Evolutionary conservation across 2,888 invertebrate genomes (phyloP).

Genomic region (Phortica magna): DNA sequence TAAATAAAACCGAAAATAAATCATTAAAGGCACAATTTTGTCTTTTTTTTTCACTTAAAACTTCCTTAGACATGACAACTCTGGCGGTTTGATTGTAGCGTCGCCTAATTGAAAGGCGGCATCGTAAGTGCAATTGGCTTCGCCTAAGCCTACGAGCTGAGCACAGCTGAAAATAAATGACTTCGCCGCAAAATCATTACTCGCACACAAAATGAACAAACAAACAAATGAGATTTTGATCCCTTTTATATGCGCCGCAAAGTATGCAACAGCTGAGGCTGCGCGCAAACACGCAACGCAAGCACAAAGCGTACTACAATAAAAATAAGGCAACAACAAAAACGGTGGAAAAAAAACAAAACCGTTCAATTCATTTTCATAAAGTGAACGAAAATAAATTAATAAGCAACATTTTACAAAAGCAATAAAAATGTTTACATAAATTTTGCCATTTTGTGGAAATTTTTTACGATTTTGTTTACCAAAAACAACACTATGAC

Average conservation of each 20-base stretch:
- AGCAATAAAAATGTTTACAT: too few relatives aligned
- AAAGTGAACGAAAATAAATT: too few relatives aligned
- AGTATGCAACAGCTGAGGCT: conserved; percentile 28
- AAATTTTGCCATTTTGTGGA: too few relatives aligned
- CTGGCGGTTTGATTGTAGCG: not conserved
- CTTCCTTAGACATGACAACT: not conserved
- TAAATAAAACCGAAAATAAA: conserved; percentile 8
- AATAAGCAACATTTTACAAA: too few relatives aligned
- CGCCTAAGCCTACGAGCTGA: not conserved
- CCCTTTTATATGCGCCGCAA: conserved; percentile 51
- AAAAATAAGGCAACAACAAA: too few relatives aligned
- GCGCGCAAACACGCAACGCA: not conserved
- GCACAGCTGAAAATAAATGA: conserved; percentile 3
- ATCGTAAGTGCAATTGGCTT: not conserved
- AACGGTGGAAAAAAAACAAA: too few relatives aligned
- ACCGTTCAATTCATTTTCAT: too few relatives aligned
- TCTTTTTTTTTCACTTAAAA: conserved; percentile 2
- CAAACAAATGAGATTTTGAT: conserved; percentile 62
- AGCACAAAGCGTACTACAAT: too few relatives aligned
- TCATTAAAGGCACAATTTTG: conserved; percentile 11
- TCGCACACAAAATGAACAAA: conserved; percentile 26
- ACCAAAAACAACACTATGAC: too few relatives aligned
- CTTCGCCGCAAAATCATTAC: conserved; percentile 4
- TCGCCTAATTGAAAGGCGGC: not conserved
- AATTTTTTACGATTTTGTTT: too few relatives aligned